Base-by-base conservation (phyloP, 2,797 vertebrate genomes). In the Iguana delicatissima region DNA sequence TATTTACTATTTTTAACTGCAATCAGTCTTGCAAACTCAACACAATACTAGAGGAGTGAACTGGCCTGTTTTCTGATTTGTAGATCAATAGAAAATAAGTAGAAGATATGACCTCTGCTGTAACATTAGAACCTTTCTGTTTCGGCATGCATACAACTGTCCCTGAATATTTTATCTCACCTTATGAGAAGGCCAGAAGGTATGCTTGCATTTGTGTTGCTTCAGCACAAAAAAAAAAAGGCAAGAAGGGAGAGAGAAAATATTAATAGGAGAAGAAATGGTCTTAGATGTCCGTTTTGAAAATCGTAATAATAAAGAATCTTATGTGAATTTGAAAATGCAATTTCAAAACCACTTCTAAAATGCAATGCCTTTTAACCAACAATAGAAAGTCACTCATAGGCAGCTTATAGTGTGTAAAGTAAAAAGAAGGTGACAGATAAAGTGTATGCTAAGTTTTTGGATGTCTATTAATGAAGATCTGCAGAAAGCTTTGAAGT, bases 381-480 rank as follows among this genome's bases (percentile, higher is more conserved):
- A 92, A 69, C 52, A 91, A 88, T 93, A 92, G 94, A 91, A 93
- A 94, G 85, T 85, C 91, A 86, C 84, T 64, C 22, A 7, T 80
- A 59, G 88, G 52, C n/a, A 94, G 91, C 87, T 94, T 93, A 85
- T 89, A 87, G 73, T 90, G 69, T 57, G 64, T 85, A 88, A 87
- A 74, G 26, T 92, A 88, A 95, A 90, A 93, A 91, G 72, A 92
- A 74, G 89, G 77, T 93, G 32, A 77, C 90, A 94, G 89, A 90
- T 91, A 94, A 95, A 95, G 92, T 95, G 93, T 79, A 89, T 85
- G 80, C 82, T 87, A 91, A 26, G 62, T 94, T 89, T 89, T 94
- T 90, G 93, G 94, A 93, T 90, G 90, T 93, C 93, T 93, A 91
- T 93, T 95, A 93, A 91, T 80, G 91, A 94, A 92, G 86, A 92